Evolutionary conservation across 1,140 invertebrate species (phyloP).

Genomic region (Orius insidiosus): DNA sequence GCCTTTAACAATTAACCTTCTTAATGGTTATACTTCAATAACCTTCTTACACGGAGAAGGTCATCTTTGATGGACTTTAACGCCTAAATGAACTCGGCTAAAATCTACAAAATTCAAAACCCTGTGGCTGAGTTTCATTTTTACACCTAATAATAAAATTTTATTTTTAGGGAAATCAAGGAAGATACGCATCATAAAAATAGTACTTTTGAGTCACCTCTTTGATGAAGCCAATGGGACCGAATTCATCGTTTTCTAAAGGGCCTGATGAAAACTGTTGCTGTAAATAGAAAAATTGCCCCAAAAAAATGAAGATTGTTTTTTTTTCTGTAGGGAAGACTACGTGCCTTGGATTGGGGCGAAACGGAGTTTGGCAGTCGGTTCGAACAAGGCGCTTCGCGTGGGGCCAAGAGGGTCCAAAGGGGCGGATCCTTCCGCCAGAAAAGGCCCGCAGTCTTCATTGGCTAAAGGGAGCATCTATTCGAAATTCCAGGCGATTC

Average conservation of each 20-base stretch:
- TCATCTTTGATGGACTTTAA: too few relatives aligned
- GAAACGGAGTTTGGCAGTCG: slow-evolving; percentile 35
- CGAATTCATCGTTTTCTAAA: slow-evolving; percentile 38
- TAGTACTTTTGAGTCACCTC: slow-evolving; percentile 31
- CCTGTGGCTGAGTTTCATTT: too few relatives aligned
- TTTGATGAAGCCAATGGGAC: slow-evolving; percentile 36
- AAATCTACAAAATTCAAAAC: too few relatives aligned
- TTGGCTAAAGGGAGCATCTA: slow-evolving; percentile 40
- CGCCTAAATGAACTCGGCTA: too few relatives aligned
- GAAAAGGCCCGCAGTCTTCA: slow-evolving; percentile 41
- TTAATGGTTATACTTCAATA: too few relatives aligned
- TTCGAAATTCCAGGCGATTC: neutral
- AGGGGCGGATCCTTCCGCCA: slow-evolving; percentile 39
- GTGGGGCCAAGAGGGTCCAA: slow-evolving; percentile 29
- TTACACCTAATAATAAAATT: too few relatives aligned
- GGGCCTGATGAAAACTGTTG: slow-evolving; percentile 46
- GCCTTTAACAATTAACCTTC: too few relatives aligned
- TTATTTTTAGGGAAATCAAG: too few relatives aligned
- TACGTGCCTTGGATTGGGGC: slow-evolving; percentile 53
- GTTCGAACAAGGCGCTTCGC: slow-evolving; percentile 32
- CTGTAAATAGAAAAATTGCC: too few relatives aligned
- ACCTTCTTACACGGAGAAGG: too few relatives aligned
- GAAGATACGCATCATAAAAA: too few relatives aligned
- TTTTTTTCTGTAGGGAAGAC: slow-evolving; percentile 43
- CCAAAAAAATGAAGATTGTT: too few relatives aligned